A percentile compares a stretch with the other conserved stretches of the same genome.
Evolutionary conservation across 2,113 vertebrate genomes (phyloP).

Genomic region (Ctenomys sociabilis): DNA sequence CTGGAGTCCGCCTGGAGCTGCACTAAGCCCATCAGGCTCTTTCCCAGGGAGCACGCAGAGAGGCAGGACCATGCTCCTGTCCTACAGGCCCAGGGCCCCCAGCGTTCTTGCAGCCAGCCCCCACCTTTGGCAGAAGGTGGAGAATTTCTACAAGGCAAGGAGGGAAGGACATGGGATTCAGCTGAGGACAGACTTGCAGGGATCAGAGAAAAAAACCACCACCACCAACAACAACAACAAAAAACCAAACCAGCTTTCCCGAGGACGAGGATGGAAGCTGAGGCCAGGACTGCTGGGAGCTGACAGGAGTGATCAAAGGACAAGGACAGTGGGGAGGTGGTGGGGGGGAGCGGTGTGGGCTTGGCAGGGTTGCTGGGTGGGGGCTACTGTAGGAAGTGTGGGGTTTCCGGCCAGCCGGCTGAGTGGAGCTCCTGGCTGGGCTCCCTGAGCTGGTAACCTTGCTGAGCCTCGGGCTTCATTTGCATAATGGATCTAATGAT

Average conservation of each 20-base stretch:
- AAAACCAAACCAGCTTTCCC: conserved; percentile 20
- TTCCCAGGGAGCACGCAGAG: not conserved
- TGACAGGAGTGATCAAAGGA: conserved; percentile 61
- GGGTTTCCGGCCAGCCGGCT: not conserved
- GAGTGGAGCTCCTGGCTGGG: not conserved
- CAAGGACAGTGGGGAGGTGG: not conserved
- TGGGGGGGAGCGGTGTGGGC: not conserved
- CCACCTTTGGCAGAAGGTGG: not conserved
- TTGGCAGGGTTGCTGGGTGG: not conserved
- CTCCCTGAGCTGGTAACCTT: not conserved
- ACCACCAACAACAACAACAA: too few relatives aligned
- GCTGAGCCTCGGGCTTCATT: conserved; percentile 13
- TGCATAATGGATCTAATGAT: conserved; percentile 28
- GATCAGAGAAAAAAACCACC: conserved; percentile 76
- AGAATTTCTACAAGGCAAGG: not conserved
- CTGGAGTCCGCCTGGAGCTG: not conserved
- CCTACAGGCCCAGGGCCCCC: rapidly evolving
- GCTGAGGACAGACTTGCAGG: not conserved
- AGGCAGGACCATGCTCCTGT: not conserved
- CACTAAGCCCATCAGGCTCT: too few relatives aligned
- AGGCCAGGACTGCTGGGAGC: conserved; percentile 49
- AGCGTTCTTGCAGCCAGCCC: not conserved
- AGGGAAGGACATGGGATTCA: not conserved
- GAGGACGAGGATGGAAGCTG: conserved; percentile 35
- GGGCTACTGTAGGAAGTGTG: not conserved